These are phyloP conservation scores for Falco concolor DNA, from an alignment of 2,797 vertebrate genomes.

Conservation along the genomic window DNA sequence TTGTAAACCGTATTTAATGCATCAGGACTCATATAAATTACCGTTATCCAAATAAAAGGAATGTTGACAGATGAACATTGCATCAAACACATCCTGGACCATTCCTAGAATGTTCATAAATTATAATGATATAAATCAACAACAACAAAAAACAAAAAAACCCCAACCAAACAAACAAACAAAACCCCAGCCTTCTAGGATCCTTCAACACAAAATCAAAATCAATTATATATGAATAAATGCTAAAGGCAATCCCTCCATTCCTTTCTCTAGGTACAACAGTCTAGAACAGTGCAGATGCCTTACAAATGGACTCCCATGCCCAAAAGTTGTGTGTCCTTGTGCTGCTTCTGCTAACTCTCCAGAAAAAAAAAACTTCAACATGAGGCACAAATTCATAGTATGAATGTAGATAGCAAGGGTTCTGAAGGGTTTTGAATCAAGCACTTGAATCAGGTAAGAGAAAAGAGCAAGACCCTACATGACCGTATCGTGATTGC, in stretches of 20 bases:
- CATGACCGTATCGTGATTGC: rapidly evolving
- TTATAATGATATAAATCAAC: neutral
- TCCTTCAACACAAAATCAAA: neutral
- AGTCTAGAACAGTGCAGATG: neutral
- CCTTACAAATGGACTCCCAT: neutral
- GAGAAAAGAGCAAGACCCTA: neutral
- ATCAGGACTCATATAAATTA: neutral
- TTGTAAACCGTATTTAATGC: neutral
- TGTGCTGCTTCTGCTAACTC: neutral
- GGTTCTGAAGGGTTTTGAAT: neutral
- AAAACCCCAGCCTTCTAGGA: neutral
- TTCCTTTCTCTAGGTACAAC: neutral
- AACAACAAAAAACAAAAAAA: no score
- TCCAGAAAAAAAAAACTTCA: neutral
- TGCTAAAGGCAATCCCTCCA: neutral
- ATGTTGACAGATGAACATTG: neutral
- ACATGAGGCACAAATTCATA: neutral
- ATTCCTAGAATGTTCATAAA: neutral
- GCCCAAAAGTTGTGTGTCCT: neutral
- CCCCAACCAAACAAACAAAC: no score
- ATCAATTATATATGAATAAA: neutral
- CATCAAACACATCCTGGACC: neutral
- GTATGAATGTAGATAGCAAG: neutral
- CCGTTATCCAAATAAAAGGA: neutral
- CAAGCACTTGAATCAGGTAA: neutral